phyloP scores from a whole-genome alignment of 2,888 invertebrate species.

The Eueremaeus valkanovi region DNA sequence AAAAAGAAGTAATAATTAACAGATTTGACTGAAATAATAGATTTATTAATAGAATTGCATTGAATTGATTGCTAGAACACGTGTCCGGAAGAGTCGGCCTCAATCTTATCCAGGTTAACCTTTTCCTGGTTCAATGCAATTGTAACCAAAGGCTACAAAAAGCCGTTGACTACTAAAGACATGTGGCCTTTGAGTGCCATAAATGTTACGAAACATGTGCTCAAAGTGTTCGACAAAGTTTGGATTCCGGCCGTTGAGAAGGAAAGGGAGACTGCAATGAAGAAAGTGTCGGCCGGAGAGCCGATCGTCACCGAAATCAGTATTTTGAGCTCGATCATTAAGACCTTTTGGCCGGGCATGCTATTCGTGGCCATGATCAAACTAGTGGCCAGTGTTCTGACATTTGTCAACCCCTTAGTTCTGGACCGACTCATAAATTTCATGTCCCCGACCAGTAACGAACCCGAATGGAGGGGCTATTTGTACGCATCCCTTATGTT shows the following conservation, averaged over 20 bases:
- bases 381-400: slow-evolving; percentile 50
- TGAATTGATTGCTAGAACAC: background rate
- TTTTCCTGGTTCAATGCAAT: slow-evolving; percentile 42
- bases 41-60: background rate
- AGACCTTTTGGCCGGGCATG: slow-evolving; percentile 40
- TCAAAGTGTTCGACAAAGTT: slow-evolving; percentile 15
- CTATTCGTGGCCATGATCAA: slow-evolving; percentile 56
- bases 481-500: slow-evolving; percentile 72
- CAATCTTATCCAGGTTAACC: slow-evolving; percentile 39
- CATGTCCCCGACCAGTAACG: slow-evolving; percentile 12
- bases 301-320: background rate
- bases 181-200: slow-evolving; percentile 25
- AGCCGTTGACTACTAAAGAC: slow-evolving; percentile 37
- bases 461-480: slow-evolving; percentile 72
- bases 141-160: slow-evolving; percentile 37
- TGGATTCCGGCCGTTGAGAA: slow-evolving; percentile 7
- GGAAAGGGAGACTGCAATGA: background rate
- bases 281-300: background rate
- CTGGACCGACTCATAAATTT: slow-evolving; percentile 40
- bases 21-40: background rate
- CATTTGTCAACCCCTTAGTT: slow-evolving; percentile 41
- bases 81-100: slow-evolving; percentile 32
- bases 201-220: background rate
- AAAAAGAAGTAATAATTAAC: background rate
- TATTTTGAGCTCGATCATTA: slow-evolving; percentile 17